Evolutionary conservation across 1,140 invertebrate species (phyloP).

Genomic region (Conopomorpha cramerella): DNA sequence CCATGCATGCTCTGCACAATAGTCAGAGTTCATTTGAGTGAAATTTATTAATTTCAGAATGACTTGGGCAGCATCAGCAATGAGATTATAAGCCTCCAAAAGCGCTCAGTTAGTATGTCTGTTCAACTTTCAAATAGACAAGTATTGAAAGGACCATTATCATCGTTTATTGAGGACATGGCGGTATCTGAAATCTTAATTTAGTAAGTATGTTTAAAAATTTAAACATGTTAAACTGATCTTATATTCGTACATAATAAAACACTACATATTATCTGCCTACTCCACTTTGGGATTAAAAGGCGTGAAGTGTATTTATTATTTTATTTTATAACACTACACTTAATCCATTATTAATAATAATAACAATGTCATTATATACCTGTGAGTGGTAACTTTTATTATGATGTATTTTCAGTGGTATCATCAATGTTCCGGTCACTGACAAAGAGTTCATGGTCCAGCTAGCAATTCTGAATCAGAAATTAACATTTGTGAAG

Average conservation of each 20-base stretch:
- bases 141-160: constrained; percentile 88
- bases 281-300: no score
- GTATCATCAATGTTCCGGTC: constrained; percentile 90
- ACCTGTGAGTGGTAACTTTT: no score
- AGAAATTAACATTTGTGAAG: constrained; percentile 97
- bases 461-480: constrained; percentile 89
- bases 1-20: no score
- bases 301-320: no score
- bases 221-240: constrained; percentile 6
- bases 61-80: constrained; percentile 96
- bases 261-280: no score
- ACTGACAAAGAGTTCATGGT: constrained; percentile 92
- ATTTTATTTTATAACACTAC: no score
- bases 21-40: no score
- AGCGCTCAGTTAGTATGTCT: constrained; percentile 95
- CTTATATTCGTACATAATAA: no score
- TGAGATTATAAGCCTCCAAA: constrained; percentile 94
- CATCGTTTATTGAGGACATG: constrained; percentile 98
- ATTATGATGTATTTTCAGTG: constrained; percentile 68
- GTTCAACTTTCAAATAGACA: constrained; percentile 97
- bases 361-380: no score
- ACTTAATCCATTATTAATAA: no score
- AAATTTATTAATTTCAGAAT: constrained; percentile 69
- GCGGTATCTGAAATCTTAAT: constrained; percentile 94
- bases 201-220: constrained; percentile 74